Percentiles rank a stretch among this genome's conserved stretches.
These are phyloP conservation scores for Eucidaris tribuloides DNA, from an alignment of 35 echinoderm and acorn worm species.

Conservation along the genomic window DNA sequence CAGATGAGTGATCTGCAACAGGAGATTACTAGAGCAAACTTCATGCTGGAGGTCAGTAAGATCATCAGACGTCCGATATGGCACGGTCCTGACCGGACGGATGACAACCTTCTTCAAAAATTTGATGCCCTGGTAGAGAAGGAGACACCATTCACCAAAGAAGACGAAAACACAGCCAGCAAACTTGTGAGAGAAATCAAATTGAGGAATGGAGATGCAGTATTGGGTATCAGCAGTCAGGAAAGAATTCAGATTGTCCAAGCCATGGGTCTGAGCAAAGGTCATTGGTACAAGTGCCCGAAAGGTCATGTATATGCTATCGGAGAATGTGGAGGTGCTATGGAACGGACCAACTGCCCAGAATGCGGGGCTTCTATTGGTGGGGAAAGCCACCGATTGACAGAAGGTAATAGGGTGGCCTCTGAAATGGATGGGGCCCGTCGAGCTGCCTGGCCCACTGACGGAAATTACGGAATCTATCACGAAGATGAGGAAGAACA, in stretches of 20 bases:
- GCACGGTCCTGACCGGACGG: too few species aligned
- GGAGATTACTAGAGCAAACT: not conserved
- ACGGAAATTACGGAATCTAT: not conserved
- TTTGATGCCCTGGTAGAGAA: constrained; percentile 21
- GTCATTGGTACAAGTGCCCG: constrained; percentile 91
- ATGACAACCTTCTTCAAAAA: not conserved
- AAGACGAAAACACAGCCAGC: constrained; percentile 13
- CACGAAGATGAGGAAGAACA: too few species aligned
- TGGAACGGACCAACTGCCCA: constrained; percentile 37
- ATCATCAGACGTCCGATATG: not conserved
- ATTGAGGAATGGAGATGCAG: not conserved
- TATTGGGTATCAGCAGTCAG: constrained; percentile 46
- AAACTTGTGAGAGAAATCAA: constrained; percentile 34
- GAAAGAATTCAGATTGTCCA: constrained; percentile 73
- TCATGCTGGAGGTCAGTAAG: not conserved
- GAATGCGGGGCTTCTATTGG: constrained; percentile 68
- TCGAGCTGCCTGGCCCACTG: constrained; percentile 58
- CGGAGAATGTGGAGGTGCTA: constrained; percentile 88
- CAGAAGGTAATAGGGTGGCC: constrained; percentile 38
- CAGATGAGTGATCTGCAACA: not conserved
- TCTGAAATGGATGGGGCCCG: constrained; percentile 80
- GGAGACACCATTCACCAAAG: constrained; percentile 9
- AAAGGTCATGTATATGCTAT: constrained; percentile 92
- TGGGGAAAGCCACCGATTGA: constrained; percentile 47
- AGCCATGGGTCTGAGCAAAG: constrained; percentile 65